Evolutionary conservation across 2,113 vertebrate genomes (phyloP).

Genomic region (Lontra canadensis): DNA sequence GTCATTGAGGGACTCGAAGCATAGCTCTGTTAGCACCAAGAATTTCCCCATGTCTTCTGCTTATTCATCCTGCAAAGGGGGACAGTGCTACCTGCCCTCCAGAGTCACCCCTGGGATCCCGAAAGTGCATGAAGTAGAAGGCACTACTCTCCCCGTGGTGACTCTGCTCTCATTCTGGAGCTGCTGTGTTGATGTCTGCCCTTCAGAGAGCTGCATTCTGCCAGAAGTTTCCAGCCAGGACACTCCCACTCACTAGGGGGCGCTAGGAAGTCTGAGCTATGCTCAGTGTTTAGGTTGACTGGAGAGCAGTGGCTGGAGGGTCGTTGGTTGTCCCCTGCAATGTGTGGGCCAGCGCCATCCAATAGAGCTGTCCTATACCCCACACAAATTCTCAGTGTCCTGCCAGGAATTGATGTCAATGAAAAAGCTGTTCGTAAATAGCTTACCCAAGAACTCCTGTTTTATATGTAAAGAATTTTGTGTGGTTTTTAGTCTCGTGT

Average conservation of each 20-base stretch:
- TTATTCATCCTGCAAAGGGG: not conserved
- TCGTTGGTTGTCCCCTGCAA: not conserved
- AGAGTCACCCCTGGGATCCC: not conserved
- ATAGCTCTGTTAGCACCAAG: not conserved
- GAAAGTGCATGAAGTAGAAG: not conserved
- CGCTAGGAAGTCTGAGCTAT: fast-evolving
- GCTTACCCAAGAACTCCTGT: not conserved
- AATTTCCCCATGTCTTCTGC: not conserved
- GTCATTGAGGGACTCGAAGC: not conserved
- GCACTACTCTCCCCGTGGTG: not conserved
- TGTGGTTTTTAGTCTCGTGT: not conserved
- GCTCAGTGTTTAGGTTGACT: not conserved
- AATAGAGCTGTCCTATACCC: not conserved
- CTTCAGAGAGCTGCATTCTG: not conserved
- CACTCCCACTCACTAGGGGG: not conserved
- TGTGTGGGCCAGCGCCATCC: not conserved
- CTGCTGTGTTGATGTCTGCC: not conserved
- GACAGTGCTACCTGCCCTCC: not conserved
- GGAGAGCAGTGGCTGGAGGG: not conserved
- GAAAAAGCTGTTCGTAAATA: not conserved
- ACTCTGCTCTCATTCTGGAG: not conserved
- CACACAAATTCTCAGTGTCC: not conserved
- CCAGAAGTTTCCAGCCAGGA: not conserved
- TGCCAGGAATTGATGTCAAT: not conserved
- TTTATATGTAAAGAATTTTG: not conserved